These are phyloP conservation scores for Tapirus indicus DNA, from an alignment of 2,797 vertebrate genomes.

Conservation along the genomic window DNA sequence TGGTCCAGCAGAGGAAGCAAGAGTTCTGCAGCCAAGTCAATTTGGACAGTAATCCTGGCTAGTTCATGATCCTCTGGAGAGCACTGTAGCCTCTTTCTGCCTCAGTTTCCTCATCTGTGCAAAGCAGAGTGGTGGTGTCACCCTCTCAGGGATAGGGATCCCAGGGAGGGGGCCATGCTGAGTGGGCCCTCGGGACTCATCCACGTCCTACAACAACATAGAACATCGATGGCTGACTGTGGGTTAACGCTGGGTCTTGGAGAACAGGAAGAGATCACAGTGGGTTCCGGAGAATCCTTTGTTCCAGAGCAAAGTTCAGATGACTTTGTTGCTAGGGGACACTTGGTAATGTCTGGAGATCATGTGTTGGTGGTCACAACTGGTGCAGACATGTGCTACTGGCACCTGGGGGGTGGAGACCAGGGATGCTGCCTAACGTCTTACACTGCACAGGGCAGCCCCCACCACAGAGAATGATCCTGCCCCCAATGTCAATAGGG, in stretches of 20 bases:
- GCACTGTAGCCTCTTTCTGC: not conserved
- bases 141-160: rapidly evolving
- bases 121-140: rapidly evolving
- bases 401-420: not conserved
- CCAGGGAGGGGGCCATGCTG: rapidly evolving
- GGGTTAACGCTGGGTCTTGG: too few species aligned
- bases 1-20: not conserved
- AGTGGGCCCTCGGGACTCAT: not conserved
- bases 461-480: rapidly evolving
- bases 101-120: not conserved
- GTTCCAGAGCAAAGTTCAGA: rapidly evolving
- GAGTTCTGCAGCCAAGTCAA: too few species aligned
- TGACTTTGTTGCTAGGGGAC: not conserved
- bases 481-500: rapidly evolving
- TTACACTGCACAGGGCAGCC: rapidly evolving
- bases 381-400: rapidly evolving
- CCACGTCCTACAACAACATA: rapidly evolving
- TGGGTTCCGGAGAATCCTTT: too few species aligned
- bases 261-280: too few species aligned
- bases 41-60: rapidly evolving
- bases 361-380: not conserved
- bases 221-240: rapidly evolving
- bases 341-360: not conserved
- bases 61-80: not conserved
- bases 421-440: rapidly evolving